Percentiles rank a stretch among this genome's conserved stretches.
These are phyloP conservation scores for Orgyia antiqua DNA, from an alignment of 2,888 invertebrate species.

Conservation along the genomic window DNA sequence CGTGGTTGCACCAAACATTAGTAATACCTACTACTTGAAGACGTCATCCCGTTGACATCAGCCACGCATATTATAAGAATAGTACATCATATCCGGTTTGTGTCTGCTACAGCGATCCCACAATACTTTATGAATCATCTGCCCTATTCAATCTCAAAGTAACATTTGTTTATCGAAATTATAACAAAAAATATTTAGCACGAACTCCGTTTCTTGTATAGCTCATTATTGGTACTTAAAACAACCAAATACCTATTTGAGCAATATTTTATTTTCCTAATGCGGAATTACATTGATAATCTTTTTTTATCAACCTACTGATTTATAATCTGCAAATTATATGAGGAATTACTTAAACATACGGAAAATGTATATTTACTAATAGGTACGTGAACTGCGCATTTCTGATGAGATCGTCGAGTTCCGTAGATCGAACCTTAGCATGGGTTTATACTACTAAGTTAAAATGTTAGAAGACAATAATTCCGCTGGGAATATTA, in stretches of 20 bases:
- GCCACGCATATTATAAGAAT: constrained; percentile 41
- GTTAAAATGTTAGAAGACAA: constrained; percentile 39
- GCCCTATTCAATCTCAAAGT: constrained; percentile 28
- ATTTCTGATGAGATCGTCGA: constrained; percentile 16
- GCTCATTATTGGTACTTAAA: neutral
- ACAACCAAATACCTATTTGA: neutral
- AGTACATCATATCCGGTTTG: constrained; percentile 62
- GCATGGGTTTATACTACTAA: constrained; percentile 25
- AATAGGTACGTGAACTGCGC: constrained; percentile 20
- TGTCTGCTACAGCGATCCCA: constrained; percentile 36
- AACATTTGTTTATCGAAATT: constrained; percentile 6
- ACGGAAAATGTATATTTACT: constrained; percentile 19
- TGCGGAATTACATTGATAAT: constrained; percentile 20
- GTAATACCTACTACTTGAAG: constrained; percentile 35
- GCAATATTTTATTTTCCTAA: constrained; percentile 8
- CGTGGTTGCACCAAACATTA: constrained; percentile 32
- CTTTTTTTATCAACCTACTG: constrained; percentile 16
- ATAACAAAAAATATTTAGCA: constrained; percentile 5
- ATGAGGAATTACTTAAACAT: constrained; percentile 22
- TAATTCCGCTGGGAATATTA: constrained; percentile 55
- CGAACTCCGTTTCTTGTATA: constrained; percentile 2
- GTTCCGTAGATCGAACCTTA: constrained; percentile 24
- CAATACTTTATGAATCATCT: constrained; percentile 41
- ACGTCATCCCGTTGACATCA: constrained; percentile 69
- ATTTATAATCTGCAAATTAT: constrained; percentile 26